Base-by-base conservation (phyloP, 2,888 invertebrate species). In the Ditula angustiorana region DNA sequence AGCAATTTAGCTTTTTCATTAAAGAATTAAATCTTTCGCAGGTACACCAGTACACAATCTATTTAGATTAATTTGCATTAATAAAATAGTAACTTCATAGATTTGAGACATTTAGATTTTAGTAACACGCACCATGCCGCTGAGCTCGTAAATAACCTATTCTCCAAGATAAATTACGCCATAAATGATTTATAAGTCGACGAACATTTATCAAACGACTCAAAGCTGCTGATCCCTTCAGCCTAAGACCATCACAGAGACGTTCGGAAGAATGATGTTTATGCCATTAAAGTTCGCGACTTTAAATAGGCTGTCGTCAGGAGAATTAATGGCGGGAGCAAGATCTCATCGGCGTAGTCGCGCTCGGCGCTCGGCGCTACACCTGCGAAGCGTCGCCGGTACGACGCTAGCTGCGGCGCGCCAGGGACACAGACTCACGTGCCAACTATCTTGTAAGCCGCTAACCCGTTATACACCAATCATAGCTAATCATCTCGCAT, bases 241-340 rank as follows among this genome's bases (percentile, higher is more conserved):
- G 78, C 71, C 74, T 71, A 70, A 62, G 65, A 74, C 71, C 76
- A 76, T 74, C 75, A 74, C 76, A 77, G 74, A 74, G 71, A 78
- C 77, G 74, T 75, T 78, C 73, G 73, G 72, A 80, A 78, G 80
- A 81, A 80, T 77, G 72, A 82, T 82, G 79, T 82, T 81, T 83
- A 79, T 77, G 77, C 74, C 78, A 74, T 80, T 76, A 77, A 78
- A 77, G 75, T 75, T 77, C 63, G 66, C 66, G 79, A 80, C 81
- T 80, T 79, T 75, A 74, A 80, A 83, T 77, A 67, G 76, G 78
- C 77, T 80, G 80, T 81, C 84, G 77, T 82, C 79, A 74, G 76
- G 85, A 85, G 84, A 82, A 85, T 83, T 85, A 82, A 86, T 85
- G 85, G 74, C 62, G 69, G 71, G 66, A 68, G 77, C 82, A 80